phyloP scores from a whole-genome alignment of 1,140 invertebrate species.

The Lepidotrigona ventralis region DNA sequence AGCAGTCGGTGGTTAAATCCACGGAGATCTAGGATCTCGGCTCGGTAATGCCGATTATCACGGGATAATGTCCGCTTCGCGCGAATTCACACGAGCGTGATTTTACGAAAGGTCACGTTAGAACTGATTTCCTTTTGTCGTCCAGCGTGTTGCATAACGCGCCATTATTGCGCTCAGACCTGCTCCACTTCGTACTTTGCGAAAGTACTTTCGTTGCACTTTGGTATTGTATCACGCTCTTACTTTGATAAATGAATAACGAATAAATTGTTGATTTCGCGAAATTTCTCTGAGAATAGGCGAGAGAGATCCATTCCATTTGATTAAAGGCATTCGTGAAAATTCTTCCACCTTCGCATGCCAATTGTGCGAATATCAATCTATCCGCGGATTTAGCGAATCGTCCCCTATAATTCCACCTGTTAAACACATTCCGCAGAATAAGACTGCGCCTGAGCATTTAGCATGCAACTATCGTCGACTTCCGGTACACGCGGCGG shows the following conservation, averaged over 20 bases:
- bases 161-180: neutral
- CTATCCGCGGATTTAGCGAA: neutral
- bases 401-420: neutral
- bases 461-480: too few relatives aligned
- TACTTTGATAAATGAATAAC: too few relatives aligned
- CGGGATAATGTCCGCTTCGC: neutral
- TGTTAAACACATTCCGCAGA: constrained; percentile 13
- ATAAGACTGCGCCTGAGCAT: neutral
- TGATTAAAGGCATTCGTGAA: too few relatives aligned
- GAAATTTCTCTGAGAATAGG: too few relatives aligned
- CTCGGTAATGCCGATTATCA: neutral
- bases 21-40: neutral
- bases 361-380: neutral
- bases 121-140: neutral
- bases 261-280: too few relatives aligned
- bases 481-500: neutral
- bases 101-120: constrained; percentile 27
- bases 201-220: neutral
- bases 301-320: too few relatives aligned
- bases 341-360: too few relatives aligned
- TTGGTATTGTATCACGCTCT: neutral
- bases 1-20: neutral
- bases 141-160: neutral
- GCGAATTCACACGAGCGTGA: constrained; percentile 20
- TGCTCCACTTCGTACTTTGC: neutral